A percentile compares a stretch with the other conserved stretches of the same genome.
Conservation (phyloP, 2,888 invertebrate genomes). For the Hydrotaea diabolus region DNA sequence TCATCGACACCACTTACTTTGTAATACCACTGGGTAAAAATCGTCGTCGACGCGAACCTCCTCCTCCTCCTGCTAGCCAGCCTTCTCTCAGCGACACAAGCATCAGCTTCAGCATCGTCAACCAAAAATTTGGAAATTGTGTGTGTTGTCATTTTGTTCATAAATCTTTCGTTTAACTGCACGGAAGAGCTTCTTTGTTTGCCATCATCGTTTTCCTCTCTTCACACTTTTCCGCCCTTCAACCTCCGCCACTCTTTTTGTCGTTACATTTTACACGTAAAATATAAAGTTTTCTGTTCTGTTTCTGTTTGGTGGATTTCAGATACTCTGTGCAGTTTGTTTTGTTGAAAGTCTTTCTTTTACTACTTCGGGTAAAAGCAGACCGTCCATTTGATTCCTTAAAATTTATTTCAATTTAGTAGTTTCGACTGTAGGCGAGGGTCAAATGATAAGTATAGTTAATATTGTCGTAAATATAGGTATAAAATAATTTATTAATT, state of each 20-base stretch:
- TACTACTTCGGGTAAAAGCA: constrained; percentile 1
- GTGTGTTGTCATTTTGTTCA: constrained; percentile 54
- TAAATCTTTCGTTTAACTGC: constrained; percentile 63
- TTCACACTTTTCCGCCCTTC: background rate
- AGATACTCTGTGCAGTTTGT: background rate
- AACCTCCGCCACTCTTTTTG: background rate
- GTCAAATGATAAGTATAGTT: background rate
- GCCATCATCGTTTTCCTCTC: background rate
- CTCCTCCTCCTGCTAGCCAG: too few species aligned
- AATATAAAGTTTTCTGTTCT: constrained; percentile 14
- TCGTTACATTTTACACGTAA: background rate
- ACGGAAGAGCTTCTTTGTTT: constrained; percentile 50
- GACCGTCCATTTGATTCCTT: constrained; percentile 49
- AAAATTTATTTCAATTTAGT: constrained; percentile 52
- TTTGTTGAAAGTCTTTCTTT: background rate
- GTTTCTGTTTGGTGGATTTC: background rate
- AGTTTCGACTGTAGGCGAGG: background rate
- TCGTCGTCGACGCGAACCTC: constrained; percentile 31
- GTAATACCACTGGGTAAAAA: constrained; percentile 41
- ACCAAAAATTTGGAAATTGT: constrained; percentile 17
- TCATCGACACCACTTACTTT: background rate
- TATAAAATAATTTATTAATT: too few species aligned
- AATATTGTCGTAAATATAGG: too few species aligned
- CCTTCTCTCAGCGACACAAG: constrained; percentile 24
- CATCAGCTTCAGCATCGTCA: background rate